Percentiles rank a stretch among this genome's conserved stretches.
Conservation (phyloP, 1,140 invertebrate species). For the Drosophila guanche region DNA sequence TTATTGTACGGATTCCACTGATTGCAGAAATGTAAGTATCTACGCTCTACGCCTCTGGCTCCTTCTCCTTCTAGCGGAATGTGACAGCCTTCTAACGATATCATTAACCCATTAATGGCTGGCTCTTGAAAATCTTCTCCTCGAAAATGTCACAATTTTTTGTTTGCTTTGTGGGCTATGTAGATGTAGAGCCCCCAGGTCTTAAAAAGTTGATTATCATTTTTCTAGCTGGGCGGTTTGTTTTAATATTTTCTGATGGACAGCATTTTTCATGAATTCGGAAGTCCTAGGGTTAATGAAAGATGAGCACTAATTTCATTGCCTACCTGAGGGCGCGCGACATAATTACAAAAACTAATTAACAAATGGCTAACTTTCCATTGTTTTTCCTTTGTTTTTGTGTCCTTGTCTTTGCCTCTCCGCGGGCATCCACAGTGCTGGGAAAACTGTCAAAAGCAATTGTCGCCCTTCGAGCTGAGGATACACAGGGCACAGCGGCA, state of each 20-base stretch:
- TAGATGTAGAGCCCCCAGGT: too few species aligned
- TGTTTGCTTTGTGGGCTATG: neutral
- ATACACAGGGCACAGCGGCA: constrained; percentile 72
- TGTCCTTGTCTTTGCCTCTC: constrained; percentile 12
- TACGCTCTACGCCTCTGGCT: constrained; percentile 6
- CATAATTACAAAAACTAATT: constrained; percentile 49
- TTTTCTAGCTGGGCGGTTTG: too few species aligned
- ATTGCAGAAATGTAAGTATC: constrained; percentile 75
- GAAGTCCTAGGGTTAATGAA: neutral
- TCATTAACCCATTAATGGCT: constrained; percentile 52
- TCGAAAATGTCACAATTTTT: neutral
- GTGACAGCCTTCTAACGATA: constrained; percentile 37
- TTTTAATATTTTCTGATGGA: too few species aligned
- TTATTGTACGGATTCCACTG: constrained; percentile 72
- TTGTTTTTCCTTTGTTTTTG: neutral
- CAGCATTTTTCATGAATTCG: too few species aligned
- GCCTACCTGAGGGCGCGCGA: constrained; percentile 39
- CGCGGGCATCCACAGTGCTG: constrained; percentile 63
- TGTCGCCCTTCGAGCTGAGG: constrained; percentile 60
- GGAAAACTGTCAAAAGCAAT: constrained; percentile 65
- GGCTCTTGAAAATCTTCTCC: constrained; percentile 8
- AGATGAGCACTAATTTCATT: constrained; percentile 36
- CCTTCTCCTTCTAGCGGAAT: neutral
- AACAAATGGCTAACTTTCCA: constrained; percentile 45
- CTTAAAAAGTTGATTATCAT: too few species aligned